phyloP scores from a whole-genome alignment of 2,797 vertebrate genomes.

The Sebastes paucispinis region DNA sequence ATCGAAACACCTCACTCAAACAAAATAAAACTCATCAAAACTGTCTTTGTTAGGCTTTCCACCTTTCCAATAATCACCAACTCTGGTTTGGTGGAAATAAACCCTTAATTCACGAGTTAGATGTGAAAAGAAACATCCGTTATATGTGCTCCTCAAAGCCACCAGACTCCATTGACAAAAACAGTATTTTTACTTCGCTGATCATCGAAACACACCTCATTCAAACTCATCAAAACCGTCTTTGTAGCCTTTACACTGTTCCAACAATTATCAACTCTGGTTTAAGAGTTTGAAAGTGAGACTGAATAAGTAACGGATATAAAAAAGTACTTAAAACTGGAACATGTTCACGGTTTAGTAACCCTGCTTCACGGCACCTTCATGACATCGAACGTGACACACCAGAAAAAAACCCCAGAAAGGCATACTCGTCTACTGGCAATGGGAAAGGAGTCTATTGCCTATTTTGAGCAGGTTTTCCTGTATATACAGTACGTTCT shows the following conservation, averaged over 20 bases:
- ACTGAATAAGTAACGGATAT: too few relatives aligned
- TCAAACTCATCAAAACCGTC: neutral
- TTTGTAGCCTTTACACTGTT: neutral
- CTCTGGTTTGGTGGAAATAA: neutral
- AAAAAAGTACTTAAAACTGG: too few relatives aligned
- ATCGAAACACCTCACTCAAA: too few relatives aligned
- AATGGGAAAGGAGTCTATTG: too few relatives aligned
- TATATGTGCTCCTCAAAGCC: neutral
- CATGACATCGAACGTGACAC: neutral
- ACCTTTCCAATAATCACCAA: too few relatives aligned
- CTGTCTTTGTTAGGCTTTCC: neutral
- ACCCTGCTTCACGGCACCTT: neutral
- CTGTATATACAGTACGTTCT: rapidly evolving
- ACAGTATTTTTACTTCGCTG: neutral
- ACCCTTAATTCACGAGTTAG: neutral
- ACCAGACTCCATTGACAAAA: neutral
- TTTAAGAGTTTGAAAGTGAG: neutral
- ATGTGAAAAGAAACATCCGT: neutral
- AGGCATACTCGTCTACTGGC: too few relatives aligned
- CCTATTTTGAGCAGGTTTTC: neutral
- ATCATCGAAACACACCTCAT: too few relatives aligned
- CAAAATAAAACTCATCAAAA: too few relatives aligned
- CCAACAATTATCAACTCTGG: neutral
- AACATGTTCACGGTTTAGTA: neutral
- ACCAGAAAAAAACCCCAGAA: too few relatives aligned